Conservation (phyloP, 2,797 vertebrate species). For the Melanotaenia trifasciata region DNA sequence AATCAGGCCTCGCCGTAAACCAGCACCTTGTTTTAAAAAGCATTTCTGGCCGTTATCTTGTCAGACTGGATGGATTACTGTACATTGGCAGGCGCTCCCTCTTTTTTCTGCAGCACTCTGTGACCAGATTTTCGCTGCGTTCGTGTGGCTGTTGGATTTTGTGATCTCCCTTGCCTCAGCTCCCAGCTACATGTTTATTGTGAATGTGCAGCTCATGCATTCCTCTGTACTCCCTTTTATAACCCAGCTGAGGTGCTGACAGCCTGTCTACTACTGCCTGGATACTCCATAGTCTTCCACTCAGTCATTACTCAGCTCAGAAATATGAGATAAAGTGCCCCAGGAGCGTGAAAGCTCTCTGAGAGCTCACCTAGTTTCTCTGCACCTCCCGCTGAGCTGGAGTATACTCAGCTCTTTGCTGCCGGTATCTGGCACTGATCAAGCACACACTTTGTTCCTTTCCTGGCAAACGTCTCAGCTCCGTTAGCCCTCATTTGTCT, state of each 20-base stretch:
- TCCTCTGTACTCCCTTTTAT: constrained; percentile 44
- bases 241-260: constrained; percentile 62
- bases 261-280: constrained; percentile 43
- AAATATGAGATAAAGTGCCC: constrained; percentile 68
- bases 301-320: constrained; percentile 64
- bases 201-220: constrained; percentile 23
- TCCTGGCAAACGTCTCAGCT: constrained; percentile 22
- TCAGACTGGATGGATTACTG: constrained; percentile 56
- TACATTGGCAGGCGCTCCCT: constrained; percentile 34
- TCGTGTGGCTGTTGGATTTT: constrained; percentile 22
- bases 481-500: not conserved
- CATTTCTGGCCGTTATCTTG: constrained; percentile 45
- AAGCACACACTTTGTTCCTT: constrained; percentile 28
- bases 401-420: constrained; percentile 7
- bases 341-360: constrained; percentile 53
- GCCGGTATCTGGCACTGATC: constrained; percentile 30
- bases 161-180: constrained; percentile 21
- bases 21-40: constrained; percentile 12
- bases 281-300: constrained; percentile 41
- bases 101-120: not conserved
- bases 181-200: constrained; percentile 36
- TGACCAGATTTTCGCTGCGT: not conserved
- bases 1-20: constrained; percentile 3
- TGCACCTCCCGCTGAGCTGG: constrained; percentile 18
- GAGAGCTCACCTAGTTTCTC: constrained; percentile 45